These are phyloP conservation scores for Pagrus major DNA, from an alignment of 2,113 vertebrate genomes.

Conservation along the genomic window DNA sequence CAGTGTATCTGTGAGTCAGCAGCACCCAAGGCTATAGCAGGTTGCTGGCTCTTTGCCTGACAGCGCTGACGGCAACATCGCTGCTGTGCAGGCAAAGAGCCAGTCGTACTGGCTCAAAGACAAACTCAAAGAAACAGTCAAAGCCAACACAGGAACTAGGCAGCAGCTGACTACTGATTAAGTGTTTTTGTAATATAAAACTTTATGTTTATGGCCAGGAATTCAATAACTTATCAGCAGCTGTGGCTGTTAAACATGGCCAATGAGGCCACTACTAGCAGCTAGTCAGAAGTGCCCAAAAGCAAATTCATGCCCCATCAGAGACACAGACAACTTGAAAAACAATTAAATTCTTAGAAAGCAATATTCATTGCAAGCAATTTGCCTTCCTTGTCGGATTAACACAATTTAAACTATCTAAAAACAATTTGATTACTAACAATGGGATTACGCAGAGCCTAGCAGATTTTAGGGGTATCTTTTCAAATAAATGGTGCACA, in stretches of 20 bases:
- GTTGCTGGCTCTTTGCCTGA: constrained; percentile 13
- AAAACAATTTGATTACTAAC: not conserved
- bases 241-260: not conserved
- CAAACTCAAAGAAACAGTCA: constrained; percentile 24
- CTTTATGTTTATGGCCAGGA: not conserved
- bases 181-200: constrained; percentile 3
- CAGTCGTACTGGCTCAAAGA: constrained; percentile 25
- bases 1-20: constrained; percentile 29
- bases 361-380: too few species aligned
- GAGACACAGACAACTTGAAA: not conserved
- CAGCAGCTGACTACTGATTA: constrained; percentile 15
- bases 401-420: not conserved
- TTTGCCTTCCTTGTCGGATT: not conserved
- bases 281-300: not conserved
- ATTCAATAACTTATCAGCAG: not conserved
- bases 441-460: not conserved
- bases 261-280: not conserved
- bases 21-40: constrained; percentile 1
- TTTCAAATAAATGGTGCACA: too few species aligned
- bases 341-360: not conserved
- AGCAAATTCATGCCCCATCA: not conserved
- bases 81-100: constrained; percentile 17
- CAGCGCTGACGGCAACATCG: not conserved
- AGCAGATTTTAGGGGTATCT: not conserved
- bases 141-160: constrained; percentile 5